Percentiles rank a stretch among this genome's conserved stretches.
These are phyloP conservation scores for Enteromius viviparus DNA, from an alignment of 2,797 vertebrate genomes.

Conservation along the genomic window DNA sequence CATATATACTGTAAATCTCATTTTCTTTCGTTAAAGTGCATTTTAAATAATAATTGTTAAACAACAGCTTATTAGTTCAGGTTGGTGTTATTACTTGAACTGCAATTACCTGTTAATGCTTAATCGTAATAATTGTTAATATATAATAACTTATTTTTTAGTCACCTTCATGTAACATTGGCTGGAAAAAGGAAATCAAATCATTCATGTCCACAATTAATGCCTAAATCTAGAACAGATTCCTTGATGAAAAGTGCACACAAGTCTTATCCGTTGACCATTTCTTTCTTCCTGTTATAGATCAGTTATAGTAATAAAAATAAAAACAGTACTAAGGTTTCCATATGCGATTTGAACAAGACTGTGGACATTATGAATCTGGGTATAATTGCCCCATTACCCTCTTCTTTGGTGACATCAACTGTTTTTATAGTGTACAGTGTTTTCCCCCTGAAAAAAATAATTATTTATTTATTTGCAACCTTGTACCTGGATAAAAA, in stretches of 20 bases:
- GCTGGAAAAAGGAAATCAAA: neutral
- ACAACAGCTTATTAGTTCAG: neutral
- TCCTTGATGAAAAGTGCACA: neutral
- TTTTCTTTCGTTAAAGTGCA: neutral
- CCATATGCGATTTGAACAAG: neutral
- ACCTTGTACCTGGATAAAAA: neutral
- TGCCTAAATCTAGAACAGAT: neutral
- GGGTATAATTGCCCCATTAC: neutral
- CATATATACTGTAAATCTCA: neutral
- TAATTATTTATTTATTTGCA: neutral
- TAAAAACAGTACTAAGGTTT: neutral
- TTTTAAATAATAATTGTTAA: neutral
- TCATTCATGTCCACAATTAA: neutral
- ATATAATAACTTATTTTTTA: neutral
- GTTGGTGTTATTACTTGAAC: neutral
- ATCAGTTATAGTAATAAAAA: neutral
- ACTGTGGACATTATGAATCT: neutral
- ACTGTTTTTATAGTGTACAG: too few species aligned
- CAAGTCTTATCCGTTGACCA: neutral
- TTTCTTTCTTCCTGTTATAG: neutral
- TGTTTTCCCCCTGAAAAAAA: too few species aligned
- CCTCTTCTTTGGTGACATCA: neutral
- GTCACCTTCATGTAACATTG: neutral
- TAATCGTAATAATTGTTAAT: neutral
- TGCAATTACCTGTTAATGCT: neutral